Percentiles rank a stretch among this genome's conserved stretches.
Evolutionary conservation across 2,797 vertebrate genomes (phyloP).

Genomic region (Heteromormyrus szaboi): DNA sequence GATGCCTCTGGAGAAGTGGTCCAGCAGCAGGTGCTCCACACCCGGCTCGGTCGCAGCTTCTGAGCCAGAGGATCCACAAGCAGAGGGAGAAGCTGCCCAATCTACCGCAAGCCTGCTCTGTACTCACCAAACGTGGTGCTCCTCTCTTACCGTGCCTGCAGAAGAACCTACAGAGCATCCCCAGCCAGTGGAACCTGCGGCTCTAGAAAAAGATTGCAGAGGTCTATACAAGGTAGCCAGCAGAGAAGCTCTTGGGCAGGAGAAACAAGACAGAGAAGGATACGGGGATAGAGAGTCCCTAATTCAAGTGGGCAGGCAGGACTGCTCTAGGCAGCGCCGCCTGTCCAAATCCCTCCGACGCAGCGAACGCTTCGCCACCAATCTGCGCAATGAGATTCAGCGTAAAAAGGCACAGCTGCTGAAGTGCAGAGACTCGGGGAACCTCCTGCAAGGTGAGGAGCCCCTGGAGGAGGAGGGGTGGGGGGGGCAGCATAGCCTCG

Average conservation of each 20-base stretch:
- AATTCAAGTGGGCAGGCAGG: constrained; percentile 44
- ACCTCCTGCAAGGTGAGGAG: constrained; percentile 60
- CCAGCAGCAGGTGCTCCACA: constrained; percentile 56
- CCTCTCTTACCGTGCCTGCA: constrained; percentile 49
- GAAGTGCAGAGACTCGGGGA: constrained; percentile 63
- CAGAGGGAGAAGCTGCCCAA: constrained; percentile 24
- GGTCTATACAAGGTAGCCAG: constrained; percentile 41
- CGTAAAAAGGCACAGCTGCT: constrained; percentile 88
- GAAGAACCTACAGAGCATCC: constrained; percentile 26
- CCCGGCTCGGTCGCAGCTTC: constrained; percentile 54
- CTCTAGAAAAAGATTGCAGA: constrained; percentile 44
- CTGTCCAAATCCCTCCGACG: constrained; percentile 72
- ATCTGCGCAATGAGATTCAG: constrained; percentile 91
- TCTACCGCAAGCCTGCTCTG: constrained; percentile 8
- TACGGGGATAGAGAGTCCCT: constrained; percentile 5
- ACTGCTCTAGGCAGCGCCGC: constrained; percentile 58
- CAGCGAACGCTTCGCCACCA: constrained; percentile 89
- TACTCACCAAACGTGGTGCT: constrained; percentile 47
- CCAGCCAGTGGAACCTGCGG: constrained; percentile 7
- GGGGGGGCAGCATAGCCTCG: background rate
- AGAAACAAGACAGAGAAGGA: constrained; percentile 37
- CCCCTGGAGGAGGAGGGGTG: constrained; percentile 57
- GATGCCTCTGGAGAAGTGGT: constrained; percentile 40
- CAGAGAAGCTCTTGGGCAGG: constrained; percentile 51
- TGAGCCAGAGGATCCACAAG: constrained; percentile 35